phyloP scores from a whole-genome alignment of 2,888 invertebrate genomes.

The Neoascia interrupta region DNA sequence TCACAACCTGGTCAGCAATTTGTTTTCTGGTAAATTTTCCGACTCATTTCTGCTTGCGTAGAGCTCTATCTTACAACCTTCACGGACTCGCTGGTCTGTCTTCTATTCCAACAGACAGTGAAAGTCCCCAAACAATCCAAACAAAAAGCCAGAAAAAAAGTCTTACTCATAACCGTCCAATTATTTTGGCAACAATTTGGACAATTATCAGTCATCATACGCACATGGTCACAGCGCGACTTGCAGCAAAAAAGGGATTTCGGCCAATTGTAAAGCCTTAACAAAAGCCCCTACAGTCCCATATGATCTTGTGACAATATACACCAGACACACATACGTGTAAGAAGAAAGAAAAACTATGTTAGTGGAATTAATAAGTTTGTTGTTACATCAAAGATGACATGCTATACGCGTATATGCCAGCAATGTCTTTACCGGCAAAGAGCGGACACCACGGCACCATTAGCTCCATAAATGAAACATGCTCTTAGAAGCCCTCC shows the following conservation, averaged over 20 bases:
- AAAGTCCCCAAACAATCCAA: constrained; percentile 30
- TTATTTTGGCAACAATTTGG: constrained; percentile 58
- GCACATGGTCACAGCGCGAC: constrained; percentile 12
- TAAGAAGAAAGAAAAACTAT: constrained; percentile 7
- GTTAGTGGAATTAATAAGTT: constrained; percentile 36
- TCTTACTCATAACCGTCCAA: constrained; percentile 26
- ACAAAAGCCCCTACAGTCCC: background rate
- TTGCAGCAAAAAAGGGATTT: constrained; percentile 13
- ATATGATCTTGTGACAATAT: constrained; percentile 30
- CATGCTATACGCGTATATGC: constrained; percentile 11
- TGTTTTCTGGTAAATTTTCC: constrained; percentile 14
- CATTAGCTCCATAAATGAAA: too few species aligned
- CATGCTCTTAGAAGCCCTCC: too few species aligned
- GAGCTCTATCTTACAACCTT: constrained; percentile 8
- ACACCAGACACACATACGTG: background rate
- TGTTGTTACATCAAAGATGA: constrained; percentile 27
- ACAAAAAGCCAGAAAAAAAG: constrained; percentile 1
- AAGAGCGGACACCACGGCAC: too few species aligned
- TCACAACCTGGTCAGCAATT: too few species aligned
- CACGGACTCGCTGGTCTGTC: background rate
- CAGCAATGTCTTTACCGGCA: too few species aligned
- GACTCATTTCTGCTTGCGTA: constrained; percentile 5
- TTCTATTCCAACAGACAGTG: constrained; percentile 22
- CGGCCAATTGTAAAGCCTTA: too few species aligned
- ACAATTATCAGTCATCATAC: constrained; percentile 36